These are phyloP conservation scores for Paradisaea rubra DNA, from an alignment of 2,113 vertebrate genomes.

Conservation along the genomic window DNA sequence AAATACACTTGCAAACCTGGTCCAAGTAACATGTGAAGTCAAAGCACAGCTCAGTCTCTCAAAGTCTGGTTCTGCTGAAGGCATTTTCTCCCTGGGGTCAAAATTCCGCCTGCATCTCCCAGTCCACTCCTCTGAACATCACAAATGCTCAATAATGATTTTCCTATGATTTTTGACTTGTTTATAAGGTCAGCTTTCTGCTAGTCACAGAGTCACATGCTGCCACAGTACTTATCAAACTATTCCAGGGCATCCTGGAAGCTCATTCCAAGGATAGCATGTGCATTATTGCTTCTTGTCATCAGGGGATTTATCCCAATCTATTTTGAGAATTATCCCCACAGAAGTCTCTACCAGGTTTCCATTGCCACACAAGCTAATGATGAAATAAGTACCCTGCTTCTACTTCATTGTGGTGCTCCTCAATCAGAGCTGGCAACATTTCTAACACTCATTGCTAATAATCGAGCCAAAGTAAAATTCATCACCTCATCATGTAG, in stretches of 20 bases:
- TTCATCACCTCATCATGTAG: not conserved
- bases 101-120: not conserved
- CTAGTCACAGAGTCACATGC: not conserved
- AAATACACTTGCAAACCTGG: not conserved
- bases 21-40: accelerated
- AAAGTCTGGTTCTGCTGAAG: not conserved
- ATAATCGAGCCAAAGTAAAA: not conserved
- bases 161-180: not conserved
- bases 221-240: not conserved
- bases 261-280: not conserved
- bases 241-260: not conserved
- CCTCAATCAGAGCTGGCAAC: not conserved
- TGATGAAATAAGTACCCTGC: not conserved
- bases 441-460: not conserved
- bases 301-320: not conserved
- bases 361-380: not conserved
- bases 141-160: not conserved
- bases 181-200: not conserved
- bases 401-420: not conserved
- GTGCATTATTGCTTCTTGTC: not conserved
- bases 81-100: not conserved
- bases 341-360: not conserved
- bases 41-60: not conserved
- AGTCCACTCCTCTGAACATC: not conserved
- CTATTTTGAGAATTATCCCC: not conserved